Base-by-base conservation (phyloP, 2,113 vertebrate species). In the Tragelaphus imberbis region DNA sequence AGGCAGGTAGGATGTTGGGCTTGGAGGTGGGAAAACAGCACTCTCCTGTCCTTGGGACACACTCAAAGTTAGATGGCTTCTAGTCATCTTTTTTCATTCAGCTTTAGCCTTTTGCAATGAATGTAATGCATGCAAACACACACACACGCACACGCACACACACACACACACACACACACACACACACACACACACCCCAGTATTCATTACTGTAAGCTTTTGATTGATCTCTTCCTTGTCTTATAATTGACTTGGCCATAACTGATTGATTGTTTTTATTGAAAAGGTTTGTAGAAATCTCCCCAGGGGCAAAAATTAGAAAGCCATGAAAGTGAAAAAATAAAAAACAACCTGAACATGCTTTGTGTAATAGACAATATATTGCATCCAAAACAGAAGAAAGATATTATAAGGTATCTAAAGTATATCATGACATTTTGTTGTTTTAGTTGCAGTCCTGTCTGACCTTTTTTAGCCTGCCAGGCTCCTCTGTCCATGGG, bases 201-300 rank as follows among this genome's bases (percentile, higher is more conserved):
- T 47, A 12, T 33, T 51, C 30, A 61, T 61, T 7, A 19, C 27
- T 25, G 13, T 75, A 58, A 81, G 19, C 3, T 95, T 90, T 90
- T 19, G 75, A 51, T 84, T 13, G 56, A 13, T 63, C n/a, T 84
- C 23, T 28, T 89, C 8, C n/a, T 17, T 91, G 56, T 79, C 88
- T 75, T 82, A 77, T 82, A 95, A 59, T 58, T 91, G 59, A 17
- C 9, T 55, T 79, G 1, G 5, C 14, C 40, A 16, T 23, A 93
- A 56, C 25, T 56, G 59, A 85, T 77, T 82, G 61, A 51, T 55
- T 47, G 51, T 75, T 77, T 93, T 96, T 89, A 86, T 86, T 47
- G 33, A 16, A 82, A 51, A 68, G 16, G 1, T 53, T 59, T 91
- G 30, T 51, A 36, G 10, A 59, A 33, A 68, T 61, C 63, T 82